phyloP scores from a whole-genome alignment of 2,797 vertebrate genomes.

The Mallotus villosus region DNA sequence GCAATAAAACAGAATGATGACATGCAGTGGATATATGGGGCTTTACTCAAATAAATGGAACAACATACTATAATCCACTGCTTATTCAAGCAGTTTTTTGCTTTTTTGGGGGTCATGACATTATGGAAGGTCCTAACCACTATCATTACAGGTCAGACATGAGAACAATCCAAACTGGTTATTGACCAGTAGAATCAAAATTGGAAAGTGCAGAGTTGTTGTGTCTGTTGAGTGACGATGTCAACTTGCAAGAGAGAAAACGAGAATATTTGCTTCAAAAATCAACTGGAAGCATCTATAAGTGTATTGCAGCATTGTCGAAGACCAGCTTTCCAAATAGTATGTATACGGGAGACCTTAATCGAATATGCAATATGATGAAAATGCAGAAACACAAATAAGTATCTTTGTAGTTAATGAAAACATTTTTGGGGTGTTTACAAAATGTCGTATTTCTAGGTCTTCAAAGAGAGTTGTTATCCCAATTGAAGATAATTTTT shows the following conservation, averaged over 20 bases:
- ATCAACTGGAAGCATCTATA: slow-evolving; percentile 1
- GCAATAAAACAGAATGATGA: not conserved
- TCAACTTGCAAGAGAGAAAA: slow-evolving; percentile 36
- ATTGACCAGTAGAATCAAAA: not conserved
- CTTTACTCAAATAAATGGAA: too few species aligned
- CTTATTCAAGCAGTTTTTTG: not conserved
- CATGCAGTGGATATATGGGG: too few species aligned
- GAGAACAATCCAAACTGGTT: not conserved
- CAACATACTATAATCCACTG: not conserved
- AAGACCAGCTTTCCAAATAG: slow-evolving; percentile 41
- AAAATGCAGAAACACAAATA: too few species aligned
- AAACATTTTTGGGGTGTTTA: too few species aligned
- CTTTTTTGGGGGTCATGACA: not conserved
- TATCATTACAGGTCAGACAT: not conserved
- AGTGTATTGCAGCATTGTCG: slow-evolving; percentile 50
- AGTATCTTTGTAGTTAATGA: too few species aligned
- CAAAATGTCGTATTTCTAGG: too few species aligned
- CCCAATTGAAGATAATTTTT: slow-evolving; percentile 21
- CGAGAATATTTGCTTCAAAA: not conserved
- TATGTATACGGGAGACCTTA: too few species aligned
- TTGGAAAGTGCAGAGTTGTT: not conserved
- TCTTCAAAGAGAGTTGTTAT: too few species aligned
- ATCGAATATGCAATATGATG: too few species aligned
- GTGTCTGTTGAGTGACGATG: not conserved
- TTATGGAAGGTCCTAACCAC: not conserved